A percentile compares a stretch with the other conserved stretches of the same genome.
Evolutionary conservation across 2,797 vertebrate species (phyloP).

Genomic region (Chiroxiphia lanceolata): DNA sequence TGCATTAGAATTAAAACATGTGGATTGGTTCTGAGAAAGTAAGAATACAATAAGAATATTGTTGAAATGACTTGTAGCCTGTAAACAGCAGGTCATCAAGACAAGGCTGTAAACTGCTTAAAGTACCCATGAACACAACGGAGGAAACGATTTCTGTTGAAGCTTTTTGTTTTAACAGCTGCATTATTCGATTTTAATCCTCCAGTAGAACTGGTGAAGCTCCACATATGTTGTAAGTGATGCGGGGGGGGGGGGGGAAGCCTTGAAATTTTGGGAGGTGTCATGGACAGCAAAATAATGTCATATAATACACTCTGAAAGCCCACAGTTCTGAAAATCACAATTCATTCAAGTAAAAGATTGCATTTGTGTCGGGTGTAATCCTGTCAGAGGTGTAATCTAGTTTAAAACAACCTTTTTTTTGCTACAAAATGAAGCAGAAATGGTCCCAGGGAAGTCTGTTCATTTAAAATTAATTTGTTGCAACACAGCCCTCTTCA

Average conservation of each 20-base stretch:
- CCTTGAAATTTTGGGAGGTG: not conserved
- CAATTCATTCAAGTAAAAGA: not conserved
- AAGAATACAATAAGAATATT: not conserved
- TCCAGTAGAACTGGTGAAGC: not conserved
- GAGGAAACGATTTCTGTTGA: not conserved
- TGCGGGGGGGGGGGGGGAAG: not conserved
- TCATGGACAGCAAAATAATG: not conserved
- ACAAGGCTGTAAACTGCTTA: not conserved
- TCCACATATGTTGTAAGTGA: not conserved
- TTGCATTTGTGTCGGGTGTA: constrained; percentile 8
- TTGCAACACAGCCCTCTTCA: not conserved
- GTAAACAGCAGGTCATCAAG: not conserved
- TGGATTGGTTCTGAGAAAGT: not conserved
- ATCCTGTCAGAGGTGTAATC: constrained; percentile 10
- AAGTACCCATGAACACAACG: not conserved
- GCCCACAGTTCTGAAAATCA: not conserved
- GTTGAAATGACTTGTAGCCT: not conserved
- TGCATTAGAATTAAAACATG: not conserved
- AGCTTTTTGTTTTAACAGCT: not conserved
- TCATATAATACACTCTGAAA: not conserved
- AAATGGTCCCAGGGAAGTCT: not conserved
- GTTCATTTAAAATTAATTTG: constrained; percentile 16
- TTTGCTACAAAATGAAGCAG: not conserved
- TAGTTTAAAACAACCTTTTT: not conserved
- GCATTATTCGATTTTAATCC: not conserved